Percentiles rank a stretch among this genome's conserved stretches.
Evolutionary conservation across 2,113 vertebrate genomes (phyloP).

Genomic region (Muntiacus reevesi): DNA sequence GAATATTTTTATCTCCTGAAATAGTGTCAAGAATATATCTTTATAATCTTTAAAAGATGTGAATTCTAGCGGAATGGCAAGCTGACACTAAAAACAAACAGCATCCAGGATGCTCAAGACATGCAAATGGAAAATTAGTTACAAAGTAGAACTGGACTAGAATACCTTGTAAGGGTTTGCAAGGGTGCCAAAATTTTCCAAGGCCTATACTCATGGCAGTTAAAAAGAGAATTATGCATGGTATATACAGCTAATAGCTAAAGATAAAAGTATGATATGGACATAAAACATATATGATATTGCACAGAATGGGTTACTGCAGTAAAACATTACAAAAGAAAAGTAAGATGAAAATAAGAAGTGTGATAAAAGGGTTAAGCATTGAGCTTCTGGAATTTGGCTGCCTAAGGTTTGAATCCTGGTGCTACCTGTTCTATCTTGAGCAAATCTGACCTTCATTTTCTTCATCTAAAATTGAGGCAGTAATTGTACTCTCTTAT

Average conservation of each 20-base stretch:
- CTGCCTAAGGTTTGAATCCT: neutral
- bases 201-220: neutral
- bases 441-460: neutral
- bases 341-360: constrained; percentile 22
- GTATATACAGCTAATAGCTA: neutral
- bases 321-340: neutral
- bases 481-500: neutral
- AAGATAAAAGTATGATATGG: neutral
- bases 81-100: constrained; percentile 68
- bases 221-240: neutral
- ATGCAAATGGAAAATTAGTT: neutral
- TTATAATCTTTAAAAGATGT: constrained; percentile 77
- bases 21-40: constrained; percentile 71
- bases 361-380: neutral
- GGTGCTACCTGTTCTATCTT: neutral
- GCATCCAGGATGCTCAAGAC: constrained; percentile 64
- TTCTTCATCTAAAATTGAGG: constrained; percentile 24
- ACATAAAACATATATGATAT: neutral
- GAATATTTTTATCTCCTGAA: constrained; percentile 56
- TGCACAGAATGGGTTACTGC: neutral
- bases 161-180: neutral
- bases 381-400: neutral
- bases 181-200: neutral
- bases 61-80: constrained; percentile 72
- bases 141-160: neutral